Evolutionary conservation across 2,888 invertebrate species (phyloP).

Genomic region (Periphyllus acericola): DNA sequence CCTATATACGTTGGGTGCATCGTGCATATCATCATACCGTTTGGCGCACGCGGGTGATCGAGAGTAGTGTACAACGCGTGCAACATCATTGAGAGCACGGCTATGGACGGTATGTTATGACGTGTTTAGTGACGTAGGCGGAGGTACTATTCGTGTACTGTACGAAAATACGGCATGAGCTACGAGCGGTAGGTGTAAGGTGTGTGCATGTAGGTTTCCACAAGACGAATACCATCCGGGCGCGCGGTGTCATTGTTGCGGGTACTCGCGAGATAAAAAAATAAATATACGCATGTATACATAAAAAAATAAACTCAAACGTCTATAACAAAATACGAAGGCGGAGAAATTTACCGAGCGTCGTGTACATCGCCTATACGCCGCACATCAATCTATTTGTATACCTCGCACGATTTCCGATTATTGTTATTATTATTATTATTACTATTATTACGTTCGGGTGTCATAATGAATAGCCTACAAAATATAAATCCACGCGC

Average conservation of each 20-base stretch:
- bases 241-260: conserved; percentile 1
- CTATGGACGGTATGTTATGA: no score
- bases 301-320: not conserved
- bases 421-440: conserved; percentile 3
- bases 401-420: conserved; percentile 48
- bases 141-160: no score
- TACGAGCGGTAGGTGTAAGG: not conserved
- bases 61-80: no score
- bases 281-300: not conserved
- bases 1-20: no score
- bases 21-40: no score
- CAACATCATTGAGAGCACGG: no score
- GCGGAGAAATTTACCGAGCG: not conserved
- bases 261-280: not conserved
- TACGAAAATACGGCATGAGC: not conserved
- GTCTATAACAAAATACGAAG: conserved; percentile 10
- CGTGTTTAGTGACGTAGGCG: no score
- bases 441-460: conserved; percentile 25
- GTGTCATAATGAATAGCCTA: conserved; percentile 29
- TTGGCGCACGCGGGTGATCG: no score
- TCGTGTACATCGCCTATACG: not conserved
- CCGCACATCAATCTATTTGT: conserved; percentile 17
- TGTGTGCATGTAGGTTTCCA: no score
- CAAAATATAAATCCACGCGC: not conserved
- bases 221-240: not conserved